These are phyloP conservation scores for Baryphthengus martii DNA, from an alignment of 2,113 vertebrate genomes.

Conservation along the genomic window DNA sequence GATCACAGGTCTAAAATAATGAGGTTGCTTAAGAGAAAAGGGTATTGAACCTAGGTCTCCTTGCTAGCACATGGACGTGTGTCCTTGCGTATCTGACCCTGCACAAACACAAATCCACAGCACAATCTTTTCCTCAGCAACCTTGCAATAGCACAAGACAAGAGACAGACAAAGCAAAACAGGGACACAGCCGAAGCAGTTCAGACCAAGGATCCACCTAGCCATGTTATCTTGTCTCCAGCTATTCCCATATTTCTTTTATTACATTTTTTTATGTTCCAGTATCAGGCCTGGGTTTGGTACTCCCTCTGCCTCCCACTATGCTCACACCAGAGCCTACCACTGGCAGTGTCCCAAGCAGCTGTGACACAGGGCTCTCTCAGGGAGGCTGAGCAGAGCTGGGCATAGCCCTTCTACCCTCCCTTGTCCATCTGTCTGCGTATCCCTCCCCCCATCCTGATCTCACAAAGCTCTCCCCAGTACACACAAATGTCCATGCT, in stretches of 20 bases:
- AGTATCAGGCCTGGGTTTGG: neutral
- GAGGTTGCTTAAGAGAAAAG: neutral
- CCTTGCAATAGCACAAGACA: neutral
- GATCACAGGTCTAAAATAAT: neutral
- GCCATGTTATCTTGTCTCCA: neutral
- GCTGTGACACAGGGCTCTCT: constrained; percentile 7
- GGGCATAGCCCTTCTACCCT: constrained; percentile 5
- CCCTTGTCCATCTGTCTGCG: constrained; percentile 44
- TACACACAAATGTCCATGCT: constrained; percentile 9
- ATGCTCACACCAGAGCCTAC: neutral
- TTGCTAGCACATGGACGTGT: neutral
- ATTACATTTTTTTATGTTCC: neutral
- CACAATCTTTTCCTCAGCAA: neutral
- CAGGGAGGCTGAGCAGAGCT: neutral
- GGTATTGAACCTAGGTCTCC: neutral
- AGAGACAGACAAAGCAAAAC: neutral
- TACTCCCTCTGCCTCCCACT: neutral
- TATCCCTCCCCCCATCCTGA: neutral
- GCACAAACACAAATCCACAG: neutral
- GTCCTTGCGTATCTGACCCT: neutral
- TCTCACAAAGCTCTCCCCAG: neutral
- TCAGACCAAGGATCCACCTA: neutral
- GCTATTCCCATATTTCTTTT: neutral
- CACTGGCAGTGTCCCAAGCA: constrained; percentile 40
- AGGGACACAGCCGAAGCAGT: neutral